These are phyloP conservation scores for Ataeniobius toweri DNA, from an alignment of 2,797 vertebrate species.

Conservation along the genomic window DNA sequence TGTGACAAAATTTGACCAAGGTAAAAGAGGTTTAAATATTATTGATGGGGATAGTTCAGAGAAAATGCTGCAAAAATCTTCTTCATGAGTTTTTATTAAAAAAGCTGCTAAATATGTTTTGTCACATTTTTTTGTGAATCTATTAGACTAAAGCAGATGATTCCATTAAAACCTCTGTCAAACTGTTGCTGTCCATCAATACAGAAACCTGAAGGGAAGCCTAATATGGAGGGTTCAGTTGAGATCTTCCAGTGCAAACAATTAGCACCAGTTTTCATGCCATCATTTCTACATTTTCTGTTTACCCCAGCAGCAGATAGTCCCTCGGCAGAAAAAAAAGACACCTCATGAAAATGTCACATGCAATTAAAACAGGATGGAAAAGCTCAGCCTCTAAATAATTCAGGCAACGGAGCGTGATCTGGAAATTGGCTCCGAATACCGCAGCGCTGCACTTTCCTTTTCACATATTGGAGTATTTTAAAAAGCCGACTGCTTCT, in stretches of 20 bases:
- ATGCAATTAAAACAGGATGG: slow-evolving; percentile 75
- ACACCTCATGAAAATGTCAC: slow-evolving; percentile 78
- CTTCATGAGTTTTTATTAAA: not conserved
- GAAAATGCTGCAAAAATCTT: no score
- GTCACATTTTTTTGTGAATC: not conserved
- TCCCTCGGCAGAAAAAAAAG: slow-evolving; percentile 64
- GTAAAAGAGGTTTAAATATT: not conserved
- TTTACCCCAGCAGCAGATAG: slow-evolving; percentile 60
- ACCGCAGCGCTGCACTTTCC: slow-evolving; percentile 56
- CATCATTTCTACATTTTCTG: slow-evolving; percentile 57
- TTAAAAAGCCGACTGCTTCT: not conserved
- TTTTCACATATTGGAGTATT: slow-evolving; percentile 6
- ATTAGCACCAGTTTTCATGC: not conserved
- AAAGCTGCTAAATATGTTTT: not conserved
- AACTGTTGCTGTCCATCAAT: not conserved
- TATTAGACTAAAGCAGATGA: not conserved
- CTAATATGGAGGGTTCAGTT: not conserved
- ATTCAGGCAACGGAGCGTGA: slow-evolving; percentile 74
- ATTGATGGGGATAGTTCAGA: not conserved
- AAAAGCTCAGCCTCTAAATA: slow-evolving; percentile 72
- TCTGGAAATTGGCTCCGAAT: slow-evolving; percentile 65
- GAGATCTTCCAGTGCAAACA: not conserved
- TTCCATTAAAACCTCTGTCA: not conserved
- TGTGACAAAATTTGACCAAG: not conserved
- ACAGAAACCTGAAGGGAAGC: not conserved